Evolutionary conservation across 2,113 vertebrate genomes (phyloP).

Genomic region (Dolichallabes microphthalmus): DNA sequence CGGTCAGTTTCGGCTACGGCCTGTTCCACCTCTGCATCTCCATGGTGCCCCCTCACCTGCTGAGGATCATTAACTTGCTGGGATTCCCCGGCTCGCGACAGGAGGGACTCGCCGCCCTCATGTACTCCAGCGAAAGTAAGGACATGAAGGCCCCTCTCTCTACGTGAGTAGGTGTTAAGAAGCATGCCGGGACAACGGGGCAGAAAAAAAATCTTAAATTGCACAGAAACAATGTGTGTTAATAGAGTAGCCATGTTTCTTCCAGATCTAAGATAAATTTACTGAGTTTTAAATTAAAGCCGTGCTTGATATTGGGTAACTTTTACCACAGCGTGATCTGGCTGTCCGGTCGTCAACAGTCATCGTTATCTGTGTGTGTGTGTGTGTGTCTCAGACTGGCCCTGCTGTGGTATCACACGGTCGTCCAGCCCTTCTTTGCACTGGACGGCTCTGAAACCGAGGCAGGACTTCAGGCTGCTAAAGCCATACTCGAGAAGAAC

Average conservation of each 20-base stretch:
- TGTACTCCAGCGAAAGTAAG: slow-evolving; percentile 98
- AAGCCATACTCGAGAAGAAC: slow-evolving; percentile 91
- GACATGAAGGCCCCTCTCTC: slow-evolving; percentile 99
- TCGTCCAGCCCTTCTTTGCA: slow-evolving; percentile 96
- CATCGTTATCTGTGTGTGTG: neutral
- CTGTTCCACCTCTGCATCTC: slow-evolving; percentile 99
- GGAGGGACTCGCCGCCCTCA: slow-evolving; percentile 92
- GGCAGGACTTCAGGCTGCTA: slow-evolving; percentile 88
- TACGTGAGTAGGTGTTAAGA: slow-evolving; percentile 81
- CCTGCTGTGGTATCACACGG: slow-evolving; percentile 96
- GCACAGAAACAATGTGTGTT: neutral
- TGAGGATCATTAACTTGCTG: slow-evolving; percentile 99
- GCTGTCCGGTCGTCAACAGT: neutral
- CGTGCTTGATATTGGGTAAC: neutral
- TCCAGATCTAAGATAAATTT: neutral
- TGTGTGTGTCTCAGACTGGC: slow-evolving; percentile 77
- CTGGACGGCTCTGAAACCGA: slow-evolving; percentile 90
- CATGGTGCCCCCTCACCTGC: slow-evolving; percentile 98
- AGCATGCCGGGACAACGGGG: neutral
- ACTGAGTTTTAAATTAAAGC: neutral
- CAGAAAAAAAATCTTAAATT: neutral
- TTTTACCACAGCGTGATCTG: neutral
- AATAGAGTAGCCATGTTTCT: neutral
- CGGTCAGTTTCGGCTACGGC: slow-evolving; percentile 96
- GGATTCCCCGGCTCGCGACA: slow-evolving; percentile 97